Percentiles rank a stretch among this genome's conserved stretches.
These are phyloP conservation scores for Chelonoidis abingdonii DNA, from an alignment of 2,113 vertebrate species.

Conservation along the genomic window DNA sequence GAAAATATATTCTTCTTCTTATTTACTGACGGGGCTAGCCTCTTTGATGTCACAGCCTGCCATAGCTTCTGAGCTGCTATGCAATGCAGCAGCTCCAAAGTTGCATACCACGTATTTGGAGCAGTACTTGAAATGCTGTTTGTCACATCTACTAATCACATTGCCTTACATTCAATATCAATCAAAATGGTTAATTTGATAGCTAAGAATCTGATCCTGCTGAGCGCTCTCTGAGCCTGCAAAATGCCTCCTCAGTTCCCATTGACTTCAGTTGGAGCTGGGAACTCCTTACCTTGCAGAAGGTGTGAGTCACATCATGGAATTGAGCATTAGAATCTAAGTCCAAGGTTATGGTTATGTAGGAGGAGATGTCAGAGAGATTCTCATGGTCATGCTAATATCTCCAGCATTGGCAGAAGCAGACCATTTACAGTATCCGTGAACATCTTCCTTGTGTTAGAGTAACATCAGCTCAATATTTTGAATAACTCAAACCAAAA, in stretches of 20 bases:
- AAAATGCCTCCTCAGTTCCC: not conserved
- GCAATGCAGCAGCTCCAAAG: not conserved
- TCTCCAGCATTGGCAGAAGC: rapidly evolving
- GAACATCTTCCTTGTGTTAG: not conserved
- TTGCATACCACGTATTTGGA: not conserved
- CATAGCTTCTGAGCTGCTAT: not conserved
- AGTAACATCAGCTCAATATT: not conserved
- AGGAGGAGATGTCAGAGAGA: rapidly evolving
- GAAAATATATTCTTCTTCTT: constrained; percentile 30
- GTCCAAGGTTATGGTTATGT: no score
- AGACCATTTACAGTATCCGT: not conserved
- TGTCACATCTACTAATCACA: not conserved
- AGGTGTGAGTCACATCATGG: not conserved
- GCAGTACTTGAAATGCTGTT: not conserved
- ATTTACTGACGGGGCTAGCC: not conserved
- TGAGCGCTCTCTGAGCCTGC: not conserved
- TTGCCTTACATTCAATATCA: not conserved
- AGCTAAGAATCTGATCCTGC: not conserved
- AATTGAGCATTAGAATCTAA: not conserved
- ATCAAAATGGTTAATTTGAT: not conserved
- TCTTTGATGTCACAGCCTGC: not conserved
- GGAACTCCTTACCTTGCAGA: not conserved
- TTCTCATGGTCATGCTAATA: not conserved
- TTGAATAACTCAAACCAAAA: not conserved
- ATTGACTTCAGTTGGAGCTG: not conserved